Conservation (phyloP, 2,797 vertebrate species). For the Anomalospiza imberbis region DNA sequence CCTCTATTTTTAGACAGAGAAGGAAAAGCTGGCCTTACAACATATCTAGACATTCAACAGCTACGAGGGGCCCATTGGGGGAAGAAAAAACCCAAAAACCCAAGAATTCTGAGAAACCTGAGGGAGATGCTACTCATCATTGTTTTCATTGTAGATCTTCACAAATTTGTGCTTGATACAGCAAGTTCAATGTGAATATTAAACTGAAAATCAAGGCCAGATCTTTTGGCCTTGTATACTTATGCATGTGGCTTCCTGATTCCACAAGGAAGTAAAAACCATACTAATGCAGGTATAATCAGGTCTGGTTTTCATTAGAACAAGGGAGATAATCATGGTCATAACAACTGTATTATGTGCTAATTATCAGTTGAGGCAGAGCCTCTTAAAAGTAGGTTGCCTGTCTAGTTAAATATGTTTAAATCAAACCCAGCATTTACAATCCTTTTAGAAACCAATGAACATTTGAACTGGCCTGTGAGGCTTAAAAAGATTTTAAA, state of each 20-base stretch:
- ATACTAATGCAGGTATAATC: accelerated
- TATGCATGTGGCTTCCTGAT: background rate
- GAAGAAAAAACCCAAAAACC: background rate
- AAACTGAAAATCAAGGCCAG: background rate
- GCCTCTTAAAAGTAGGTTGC: background rate
- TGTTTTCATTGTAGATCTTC: background rate
- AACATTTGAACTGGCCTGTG: background rate
- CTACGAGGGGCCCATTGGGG: accelerated
- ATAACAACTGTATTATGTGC: background rate
- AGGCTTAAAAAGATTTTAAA: background rate
- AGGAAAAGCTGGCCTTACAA: background rate
- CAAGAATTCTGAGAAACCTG: background rate
- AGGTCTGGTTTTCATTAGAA: background rate
- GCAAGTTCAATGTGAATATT: background rate
- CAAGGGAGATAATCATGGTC: background rate
- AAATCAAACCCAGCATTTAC: background rate
- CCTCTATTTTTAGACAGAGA: background rate
- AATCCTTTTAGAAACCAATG: background rate
- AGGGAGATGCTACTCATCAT: background rate
- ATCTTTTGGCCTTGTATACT: background rate
- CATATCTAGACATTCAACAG: background rate
- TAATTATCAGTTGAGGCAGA: background rate
- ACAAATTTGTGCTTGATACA: background rate
- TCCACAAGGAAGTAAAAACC: background rate
- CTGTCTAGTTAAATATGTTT: background rate